Evolutionary conservation across 23 tunicate genomes (phyloP).

Genomic region (Trididemnum clinides): DNA sequence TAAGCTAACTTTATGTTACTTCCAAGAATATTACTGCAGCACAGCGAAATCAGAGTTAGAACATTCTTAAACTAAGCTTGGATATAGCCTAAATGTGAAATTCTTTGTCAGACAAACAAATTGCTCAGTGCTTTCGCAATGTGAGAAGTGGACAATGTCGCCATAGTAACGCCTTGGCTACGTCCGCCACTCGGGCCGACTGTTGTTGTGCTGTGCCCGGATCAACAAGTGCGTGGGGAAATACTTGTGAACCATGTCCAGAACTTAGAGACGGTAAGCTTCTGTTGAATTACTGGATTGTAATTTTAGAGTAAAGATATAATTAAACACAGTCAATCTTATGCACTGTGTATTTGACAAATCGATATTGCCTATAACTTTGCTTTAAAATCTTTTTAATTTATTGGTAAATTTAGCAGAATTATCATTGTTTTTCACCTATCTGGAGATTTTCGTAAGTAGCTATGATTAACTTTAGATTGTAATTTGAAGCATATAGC

Average conservation of each 20-base stretch:
- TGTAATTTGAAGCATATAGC: too few relatives aligned
- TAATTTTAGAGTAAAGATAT: too few relatives aligned
- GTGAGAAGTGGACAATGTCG: conserved; percentile 84
- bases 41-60: neutral
- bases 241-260: conserved; percentile 88
- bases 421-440: too few relatives aligned
- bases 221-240: conserved; percentile 84
- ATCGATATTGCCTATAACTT: too few relatives aligned
- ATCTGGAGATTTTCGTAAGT: too few relatives aligned
- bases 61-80: neutral
- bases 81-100: neutral
- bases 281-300: neutral
- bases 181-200: conserved; percentile 55
- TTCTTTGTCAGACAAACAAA: conserved; percentile 30
- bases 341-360: too few relatives aligned
- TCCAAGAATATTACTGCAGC: neutral
- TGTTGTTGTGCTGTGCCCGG: conserved; percentile 95
- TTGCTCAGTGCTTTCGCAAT: conserved; percentile 73
- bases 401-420: too few relatives aligned
- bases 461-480: too few relatives aligned
- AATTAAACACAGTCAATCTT: too few relatives aligned
- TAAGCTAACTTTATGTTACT: conserved; percentile 4
- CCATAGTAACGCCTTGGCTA: conserved; percentile 46
- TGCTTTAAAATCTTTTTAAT: too few relatives aligned
- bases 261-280: conserved; percentile 73